Conservation (phyloP, 2,888 invertebrate species). For the Panzeria rudis region DNA sequence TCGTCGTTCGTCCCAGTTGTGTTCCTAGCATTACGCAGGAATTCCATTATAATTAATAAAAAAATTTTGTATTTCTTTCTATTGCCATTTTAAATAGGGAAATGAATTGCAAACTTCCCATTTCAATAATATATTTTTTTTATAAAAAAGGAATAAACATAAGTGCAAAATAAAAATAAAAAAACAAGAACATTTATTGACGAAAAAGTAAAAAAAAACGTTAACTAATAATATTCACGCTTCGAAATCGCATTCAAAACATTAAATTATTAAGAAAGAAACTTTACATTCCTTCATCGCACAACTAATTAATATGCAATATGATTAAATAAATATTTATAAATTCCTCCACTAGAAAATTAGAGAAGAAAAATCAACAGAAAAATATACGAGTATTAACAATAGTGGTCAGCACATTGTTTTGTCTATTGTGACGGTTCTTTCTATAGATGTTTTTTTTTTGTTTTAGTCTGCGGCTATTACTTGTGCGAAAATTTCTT, state of each 20-base stretch:
- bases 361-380: neutral
- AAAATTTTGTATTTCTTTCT: too few species aligned
- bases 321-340: constrained; percentile 23
- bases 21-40: too few species aligned
- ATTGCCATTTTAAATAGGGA: too few species aligned
- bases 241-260: constrained; percentile 8
- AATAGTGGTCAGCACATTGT: constrained; percentile 9
- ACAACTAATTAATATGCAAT: constrained; percentile 36
- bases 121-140: too few species aligned
- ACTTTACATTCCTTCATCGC: constrained; percentile 2
- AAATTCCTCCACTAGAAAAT: neutral
- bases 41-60: too few species aligned
- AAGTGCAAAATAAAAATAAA: neutral
- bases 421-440: neutral
- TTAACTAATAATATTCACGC: constrained; percentile 24
- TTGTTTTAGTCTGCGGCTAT: neutral
- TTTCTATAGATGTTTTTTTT: constrained; percentile 12
- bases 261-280: constrained; percentile 7
- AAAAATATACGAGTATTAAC: neutral
- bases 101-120: too few species aligned
- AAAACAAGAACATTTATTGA: neutral
- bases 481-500: constrained; percentile 8
- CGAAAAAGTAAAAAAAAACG: neutral
- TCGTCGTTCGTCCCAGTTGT: too few species aligned
- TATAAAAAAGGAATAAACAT: too few species aligned